Evolutionary conservation across 2,888 invertebrate species (phyloP), one percentile per base, ranked within the genome.

Genomic region (Caradrina kadenii): DNA sequence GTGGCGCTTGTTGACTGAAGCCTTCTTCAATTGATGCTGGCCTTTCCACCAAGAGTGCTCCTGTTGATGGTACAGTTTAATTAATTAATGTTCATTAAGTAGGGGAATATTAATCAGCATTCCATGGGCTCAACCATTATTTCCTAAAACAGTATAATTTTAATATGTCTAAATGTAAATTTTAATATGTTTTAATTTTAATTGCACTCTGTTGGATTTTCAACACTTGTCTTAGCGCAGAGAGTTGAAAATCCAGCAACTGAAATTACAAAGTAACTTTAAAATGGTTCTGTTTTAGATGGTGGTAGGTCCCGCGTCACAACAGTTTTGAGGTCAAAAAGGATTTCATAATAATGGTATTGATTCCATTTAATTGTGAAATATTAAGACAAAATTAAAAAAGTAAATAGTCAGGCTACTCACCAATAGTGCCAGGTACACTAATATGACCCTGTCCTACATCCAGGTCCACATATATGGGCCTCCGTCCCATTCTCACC

Each of bases 21-120:
- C 99, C 99, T 87, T 99, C 99, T 86, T 99, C 99, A 42, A 99
- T 97, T 67, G 98, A 98, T 0, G 99, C 98, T 0, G 99, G 99
- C 63, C 99, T 96, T 93, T 99, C 99, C 15, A 99, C 98, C 35
- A 99, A 94, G 63, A 99, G 92, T 0, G 99, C 98, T 53, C 98
- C 97, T 97, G 85, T 11, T 65, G 0, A 72, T 59, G 2, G 13
- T 31, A 45, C 45, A 45, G 45, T 17, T 42, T 15, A 45, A 17
- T 17, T 17, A 17, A 17, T 17, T 1, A 17, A 35, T 8, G 8
- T 35, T 8, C 35, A 35, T 35, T 35, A 8, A 35, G 8, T 35
- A 35, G 35, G 8, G 35, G 35, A 35, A 8, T 8, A 2, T 42
- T 15, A 3, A 26, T 4, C 26, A 26, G 26, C n/a, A n/a, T n/a